A percentile compares a stretch with the other conserved stretches of the same genome.
These are phyloP conservation scores for Hydrotaea diabolus DNA, from an alignment of 2,888 invertebrate genomes.

Conservation along the genomic window DNA sequence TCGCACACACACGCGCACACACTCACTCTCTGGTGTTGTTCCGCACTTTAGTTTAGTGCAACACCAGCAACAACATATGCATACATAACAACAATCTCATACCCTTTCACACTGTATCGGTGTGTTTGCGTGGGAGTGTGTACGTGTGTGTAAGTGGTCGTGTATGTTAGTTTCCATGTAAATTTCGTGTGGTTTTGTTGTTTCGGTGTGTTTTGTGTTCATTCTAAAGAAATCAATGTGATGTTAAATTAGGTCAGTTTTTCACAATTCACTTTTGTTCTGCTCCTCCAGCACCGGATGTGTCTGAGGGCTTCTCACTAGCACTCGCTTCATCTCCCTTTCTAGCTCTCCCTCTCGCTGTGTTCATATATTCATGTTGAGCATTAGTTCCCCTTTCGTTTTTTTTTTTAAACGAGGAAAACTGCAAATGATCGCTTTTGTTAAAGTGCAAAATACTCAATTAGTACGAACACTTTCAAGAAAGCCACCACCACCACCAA, in stretches of 20 bases:
- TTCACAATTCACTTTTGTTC: neutral
- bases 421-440: constrained; percentile 28
- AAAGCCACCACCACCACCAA: neutral
- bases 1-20: neutral
- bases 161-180: constrained; percentile 38
- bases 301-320: too few relatives aligned
- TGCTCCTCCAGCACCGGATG: neutral
- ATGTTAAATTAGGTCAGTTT: constrained; percentile 64
- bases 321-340: neutral
- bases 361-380: constrained; percentile 8
- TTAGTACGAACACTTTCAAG: constrained; percentile 10
- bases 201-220: constrained; percentile 30
- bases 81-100: neutral
- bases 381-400: constrained; percentile 10
- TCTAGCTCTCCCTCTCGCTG: neutral
- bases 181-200: constrained; percentile 40
- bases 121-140: neutral
- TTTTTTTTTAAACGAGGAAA: neutral
- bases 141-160: neutral
- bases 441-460: constrained; percentile 28
- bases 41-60: constrained; percentile 11
- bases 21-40: constrained; percentile 12
- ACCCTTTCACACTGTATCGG: constrained; percentile 14
- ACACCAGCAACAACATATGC: neutral
- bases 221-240: constrained; percentile 60